Conservation (phyloP, 2,797 vertebrate species). For the Pseudochromis fuscus region DNA sequence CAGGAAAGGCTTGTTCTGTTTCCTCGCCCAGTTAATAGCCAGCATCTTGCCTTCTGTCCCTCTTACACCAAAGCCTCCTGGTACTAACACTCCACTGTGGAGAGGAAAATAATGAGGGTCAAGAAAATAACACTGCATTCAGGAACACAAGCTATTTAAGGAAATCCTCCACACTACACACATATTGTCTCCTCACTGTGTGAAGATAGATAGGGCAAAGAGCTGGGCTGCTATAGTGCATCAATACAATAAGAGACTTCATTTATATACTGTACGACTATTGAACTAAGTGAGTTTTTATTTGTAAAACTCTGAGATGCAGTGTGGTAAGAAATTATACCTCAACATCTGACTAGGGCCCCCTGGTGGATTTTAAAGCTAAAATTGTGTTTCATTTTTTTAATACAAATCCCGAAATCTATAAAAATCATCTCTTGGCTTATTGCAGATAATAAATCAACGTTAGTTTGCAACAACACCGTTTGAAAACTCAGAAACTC, state of each 20-base stretch:
- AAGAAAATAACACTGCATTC: not conserved
- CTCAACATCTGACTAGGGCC: not conserved
- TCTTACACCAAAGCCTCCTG: conserved; percentile 94
- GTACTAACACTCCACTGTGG: conserved; percentile 93
- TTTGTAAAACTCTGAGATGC: not conserved
- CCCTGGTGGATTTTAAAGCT: not conserved
- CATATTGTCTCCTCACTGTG: too few species aligned
- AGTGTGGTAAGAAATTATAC: not conserved
- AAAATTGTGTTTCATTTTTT: not conserved
- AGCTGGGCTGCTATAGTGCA: not conserved
- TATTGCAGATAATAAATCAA: not conserved
- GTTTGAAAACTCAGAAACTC: not conserved
- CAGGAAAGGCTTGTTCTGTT: conserved; percentile 95
- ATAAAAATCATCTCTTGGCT: not conserved
- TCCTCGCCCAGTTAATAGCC: conserved; percentile 95
- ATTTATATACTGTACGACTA: not conserved
- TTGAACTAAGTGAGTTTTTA: not conserved
- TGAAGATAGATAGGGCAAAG: not conserved
- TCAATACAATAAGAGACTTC: not conserved
- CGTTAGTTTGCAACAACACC: not conserved
- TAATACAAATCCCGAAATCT: not conserved
- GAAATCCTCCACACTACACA: not conserved
- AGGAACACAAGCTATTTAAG: not conserved
- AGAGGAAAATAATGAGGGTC: not conserved
- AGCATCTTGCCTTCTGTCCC: conserved; percentile 98